Conservation (phyloP, 2,797 vertebrate species). For the Sylvilagus floridanus region DNA sequence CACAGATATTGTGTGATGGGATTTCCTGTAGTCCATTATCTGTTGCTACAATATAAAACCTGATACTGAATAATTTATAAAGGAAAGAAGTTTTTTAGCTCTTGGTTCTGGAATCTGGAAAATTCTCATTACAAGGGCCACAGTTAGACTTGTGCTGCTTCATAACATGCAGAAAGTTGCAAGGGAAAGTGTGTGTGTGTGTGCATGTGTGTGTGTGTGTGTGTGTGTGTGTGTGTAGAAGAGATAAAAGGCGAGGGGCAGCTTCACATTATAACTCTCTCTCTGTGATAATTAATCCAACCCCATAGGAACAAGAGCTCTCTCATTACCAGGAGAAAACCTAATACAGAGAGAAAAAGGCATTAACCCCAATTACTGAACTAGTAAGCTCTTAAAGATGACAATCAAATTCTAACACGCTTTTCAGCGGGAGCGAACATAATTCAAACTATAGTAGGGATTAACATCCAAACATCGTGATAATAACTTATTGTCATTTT, state of each 20-base stretch:
- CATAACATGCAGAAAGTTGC: not conserved
- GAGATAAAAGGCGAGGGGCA: not conserved
- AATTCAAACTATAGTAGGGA: not conserved
- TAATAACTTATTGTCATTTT: slow-evolving; percentile 11
- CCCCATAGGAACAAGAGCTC: not conserved
- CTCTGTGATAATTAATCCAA: not conserved
- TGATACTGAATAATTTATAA: not conserved
- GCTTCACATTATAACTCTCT: too few relatives aligned
- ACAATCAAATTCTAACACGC: not conserved
- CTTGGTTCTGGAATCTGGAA: not conserved
- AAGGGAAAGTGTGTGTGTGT: not conserved
- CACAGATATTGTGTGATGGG: not conserved
- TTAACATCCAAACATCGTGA: not conserved
- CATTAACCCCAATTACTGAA: not conserved
- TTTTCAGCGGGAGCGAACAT: not conserved
- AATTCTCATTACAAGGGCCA: not conserved
- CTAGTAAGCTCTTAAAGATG: not conserved
- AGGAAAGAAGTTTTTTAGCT: not conserved
- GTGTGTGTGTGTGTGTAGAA: not conserved
- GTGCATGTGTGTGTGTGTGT: not conserved
- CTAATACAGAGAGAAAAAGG: too few relatives aligned
- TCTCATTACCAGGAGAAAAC: not conserved
- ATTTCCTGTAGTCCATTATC: not conserved
- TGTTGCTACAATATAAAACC: not conserved
- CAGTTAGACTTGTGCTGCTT: too few relatives aligned